Evolutionary conservation across 2,113 vertebrate species (phyloP).

Genomic region (Cygnus buccinator): DNA sequence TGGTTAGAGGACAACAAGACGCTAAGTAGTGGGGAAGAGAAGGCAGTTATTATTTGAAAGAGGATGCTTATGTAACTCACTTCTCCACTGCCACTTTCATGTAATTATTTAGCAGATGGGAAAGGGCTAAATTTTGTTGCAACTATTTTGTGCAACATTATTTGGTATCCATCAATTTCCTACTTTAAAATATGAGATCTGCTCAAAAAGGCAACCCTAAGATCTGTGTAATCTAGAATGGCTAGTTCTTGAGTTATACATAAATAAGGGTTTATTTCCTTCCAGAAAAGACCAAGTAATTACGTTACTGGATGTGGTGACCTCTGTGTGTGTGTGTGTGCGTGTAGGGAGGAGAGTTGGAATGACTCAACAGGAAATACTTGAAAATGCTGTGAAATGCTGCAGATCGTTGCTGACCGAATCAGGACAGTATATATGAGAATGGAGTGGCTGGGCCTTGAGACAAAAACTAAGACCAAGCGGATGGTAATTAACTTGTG

Average conservation of each 20-base stretch:
- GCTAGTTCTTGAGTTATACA: neutral
- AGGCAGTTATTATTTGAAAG: neutral
- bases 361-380: neutral
- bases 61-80: neutral
- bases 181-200: neutral
- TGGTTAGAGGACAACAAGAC: neutral
- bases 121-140: neutral
- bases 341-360: neutral
- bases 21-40: neutral
- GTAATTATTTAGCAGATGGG: neutral
- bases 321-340: neutral
- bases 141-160: neutral
- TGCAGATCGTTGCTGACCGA: too few relatives aligned
- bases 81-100: neutral
- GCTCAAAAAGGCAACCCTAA: neutral
- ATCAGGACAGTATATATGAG: fast-evolving
- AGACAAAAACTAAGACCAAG: neutral
- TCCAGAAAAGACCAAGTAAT: neutral
- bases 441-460: neutral
- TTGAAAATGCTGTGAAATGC: neutral
- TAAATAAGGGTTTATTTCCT: neutral
- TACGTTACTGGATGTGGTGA: neutral
- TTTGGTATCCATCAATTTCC: neutral
- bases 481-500: neutral
- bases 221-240: neutral